Conservation (phyloP, 1,140 invertebrate species). For the Diploscapter pachys region DNA sequence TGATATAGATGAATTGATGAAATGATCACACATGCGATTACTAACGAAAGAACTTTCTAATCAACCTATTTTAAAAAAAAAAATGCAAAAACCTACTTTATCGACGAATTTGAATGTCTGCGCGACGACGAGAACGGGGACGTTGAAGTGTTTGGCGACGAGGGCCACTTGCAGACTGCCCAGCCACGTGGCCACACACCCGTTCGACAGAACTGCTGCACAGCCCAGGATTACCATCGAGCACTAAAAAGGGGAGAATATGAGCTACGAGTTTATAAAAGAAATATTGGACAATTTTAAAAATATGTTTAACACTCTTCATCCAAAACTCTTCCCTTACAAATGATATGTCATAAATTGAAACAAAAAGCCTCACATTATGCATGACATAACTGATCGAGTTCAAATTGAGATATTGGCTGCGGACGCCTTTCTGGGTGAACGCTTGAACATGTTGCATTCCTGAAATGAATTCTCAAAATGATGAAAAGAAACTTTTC, state of each 20-base stretch:
- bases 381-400: neutral
- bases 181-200: slow-evolving; percentile 21
- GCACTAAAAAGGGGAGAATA: slow-evolving; percentile 19
- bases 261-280: too few species aligned
- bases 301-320: neutral
- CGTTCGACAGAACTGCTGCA: slow-evolving; percentile 37
- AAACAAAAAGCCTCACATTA: neutral
- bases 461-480: too few species aligned
- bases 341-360: neutral
- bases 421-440: too few species aligned
- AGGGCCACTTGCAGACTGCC: slow-evolving; percentile 32
- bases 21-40: slow-evolving; percentile 4
- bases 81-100: slow-evolving; percentile 29
- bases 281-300: neutral
- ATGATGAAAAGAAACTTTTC: too few species aligned
- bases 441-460: too few species aligned
- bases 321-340: neutral
- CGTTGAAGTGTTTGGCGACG: slow-evolving; percentile 28
- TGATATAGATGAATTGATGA: slow-evolving; percentile 6
- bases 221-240: slow-evolving; percentile 34
- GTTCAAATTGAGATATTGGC: neutral
- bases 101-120: slow-evolving; percentile 41
- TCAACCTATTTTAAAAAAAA: neutral
- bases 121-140: slow-evolving; percentile 34
- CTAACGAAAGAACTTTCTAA: slow-evolving; percentile 8